Conservation (phyloP, 2,113 vertebrate species). For the Caranx ignobilis region DNA sequence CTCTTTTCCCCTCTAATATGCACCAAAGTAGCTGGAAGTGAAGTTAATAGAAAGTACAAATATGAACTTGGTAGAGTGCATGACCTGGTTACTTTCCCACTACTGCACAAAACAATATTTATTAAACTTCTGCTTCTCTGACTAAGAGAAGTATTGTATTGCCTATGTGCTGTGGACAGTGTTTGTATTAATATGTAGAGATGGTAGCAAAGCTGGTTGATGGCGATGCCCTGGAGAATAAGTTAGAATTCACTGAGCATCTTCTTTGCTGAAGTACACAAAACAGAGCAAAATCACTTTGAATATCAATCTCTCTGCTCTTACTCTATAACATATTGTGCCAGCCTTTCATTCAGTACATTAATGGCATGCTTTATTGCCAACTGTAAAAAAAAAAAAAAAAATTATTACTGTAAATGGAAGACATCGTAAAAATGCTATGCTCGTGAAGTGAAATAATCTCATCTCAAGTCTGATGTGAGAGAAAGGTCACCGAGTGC, state of each 20-base stretch:
- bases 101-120: neutral
- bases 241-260: neutral
- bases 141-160: neutral
- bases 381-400: slow-evolving; percentile 37
- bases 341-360: slow-evolving; percentile 16
- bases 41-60: neutral
- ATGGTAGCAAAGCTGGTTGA: slow-evolving; percentile 2
- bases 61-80: neutral
- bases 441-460: slow-evolving; percentile 52
- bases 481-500: slow-evolving; percentile 22
- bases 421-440: slow-evolving; percentile 47
- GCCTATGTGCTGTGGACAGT: neutral
- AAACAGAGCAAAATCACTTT: neutral
- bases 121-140: neutral
- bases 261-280: neutral
- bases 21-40: neutral
- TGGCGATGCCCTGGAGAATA: neutral
- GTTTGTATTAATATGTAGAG: neutral
- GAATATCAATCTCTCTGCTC: slow-evolving; percentile 2
- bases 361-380: slow-evolving; percentile 46
- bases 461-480: slow-evolving; percentile 37
- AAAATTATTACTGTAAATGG: slow-evolving; percentile 55
- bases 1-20: neutral
- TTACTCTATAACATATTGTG: neutral
- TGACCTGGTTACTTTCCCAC: neutral